Base-by-base conservation (phyloP, 1,140 invertebrate genomes). In the Drosophila tristis region DNA sequence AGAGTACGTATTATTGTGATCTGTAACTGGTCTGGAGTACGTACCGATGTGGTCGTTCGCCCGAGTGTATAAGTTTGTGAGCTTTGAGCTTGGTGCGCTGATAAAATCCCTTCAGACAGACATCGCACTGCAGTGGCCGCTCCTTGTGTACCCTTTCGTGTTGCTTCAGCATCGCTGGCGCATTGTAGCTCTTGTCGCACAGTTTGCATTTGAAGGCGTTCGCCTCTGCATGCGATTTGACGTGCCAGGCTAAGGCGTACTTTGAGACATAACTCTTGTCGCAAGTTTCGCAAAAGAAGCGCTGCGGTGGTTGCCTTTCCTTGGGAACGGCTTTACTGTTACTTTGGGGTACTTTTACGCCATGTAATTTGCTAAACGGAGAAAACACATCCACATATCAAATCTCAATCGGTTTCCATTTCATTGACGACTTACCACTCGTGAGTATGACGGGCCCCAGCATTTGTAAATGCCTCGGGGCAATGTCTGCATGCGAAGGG, bases 81-180 rank as follows among this genome's bases (percentile, higher is more conserved):
- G 87, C 84, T 4, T 55, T 58, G 1, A 86, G 54, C 20, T 70
- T 74, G 20, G 55, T 71, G 7, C 66, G 61, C 4, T 63, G 62
- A 50, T 65, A 86, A 53, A 87, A 86, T 5, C 78, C 78, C 29
- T 86, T 86, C 0, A 75, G 47, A n/a, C 82, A 86, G 11, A 89
- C 62, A 6, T 78, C 78, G 25, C 82, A 86, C 35, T 87, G 65
- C n/a, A 58, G 73, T 0, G 82, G 82, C 13, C 84, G 55, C 29
- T 86, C 82, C 15, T 82, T 75, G 48, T 87, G 82, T 2, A 42
- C 43, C 53, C 75, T 65, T 15, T 82, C 78, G 25, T 86, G 81
- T 2, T 76, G 75, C 49, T 87, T 81, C 6, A 78, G 80, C 11
- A 48, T 63, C 26, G 45, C 56, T 5, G 81, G 82, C 45, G 74